These are phyloP conservation scores for Lordiphosa mommai DNA, from an alignment of 1,140 invertebrate species.

Conservation along the genomic window DNA sequence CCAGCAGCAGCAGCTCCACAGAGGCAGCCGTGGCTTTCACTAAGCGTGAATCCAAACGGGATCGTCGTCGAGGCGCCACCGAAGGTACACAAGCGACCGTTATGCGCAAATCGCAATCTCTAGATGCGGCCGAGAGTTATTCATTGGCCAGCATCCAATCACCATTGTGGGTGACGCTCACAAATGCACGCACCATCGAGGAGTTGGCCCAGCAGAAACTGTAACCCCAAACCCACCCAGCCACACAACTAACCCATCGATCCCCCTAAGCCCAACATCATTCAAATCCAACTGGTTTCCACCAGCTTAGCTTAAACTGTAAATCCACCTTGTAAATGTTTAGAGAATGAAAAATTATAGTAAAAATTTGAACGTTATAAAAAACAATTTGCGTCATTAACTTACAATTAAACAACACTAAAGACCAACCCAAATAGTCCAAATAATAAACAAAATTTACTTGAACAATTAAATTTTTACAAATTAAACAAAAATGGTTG, in stretches of 20 bases:
- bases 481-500: too few species aligned
- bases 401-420: constrained; percentile 12
- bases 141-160: constrained; percentile 79
- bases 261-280: neutral
- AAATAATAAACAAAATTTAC: neutral
- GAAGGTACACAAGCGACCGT: neutral
- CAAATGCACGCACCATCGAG: constrained; percentile 82
- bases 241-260: constrained; percentile 5
- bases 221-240: constrained; percentile 17
- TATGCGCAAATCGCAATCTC: constrained; percentile 67
- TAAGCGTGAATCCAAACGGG: constrained; percentile 50
- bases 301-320: neutral
- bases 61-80: constrained; percentile 22
- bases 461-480: too few species aligned
- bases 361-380: constrained; percentile 20
- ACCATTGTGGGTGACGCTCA: constrained; percentile 85
- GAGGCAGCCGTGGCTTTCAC: constrained; percentile 45
- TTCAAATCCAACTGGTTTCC: neutral
- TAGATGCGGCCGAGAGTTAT: constrained; percentile 60
- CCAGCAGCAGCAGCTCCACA: constrained; percentile 34
- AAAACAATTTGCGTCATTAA: constrained; percentile 15
- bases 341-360: constrained; percentile 19
- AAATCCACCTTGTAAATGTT: constrained; percentile 26
- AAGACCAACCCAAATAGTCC: constrained; percentile 35
- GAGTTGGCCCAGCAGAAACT: constrained; percentile 69